A percentile compares a stretch with the other conserved stretches of the same genome.
Evolutionary conservation across 2,888 invertebrate species (phyloP).

Genomic region (Pharmacophagus antenor): DNA sequence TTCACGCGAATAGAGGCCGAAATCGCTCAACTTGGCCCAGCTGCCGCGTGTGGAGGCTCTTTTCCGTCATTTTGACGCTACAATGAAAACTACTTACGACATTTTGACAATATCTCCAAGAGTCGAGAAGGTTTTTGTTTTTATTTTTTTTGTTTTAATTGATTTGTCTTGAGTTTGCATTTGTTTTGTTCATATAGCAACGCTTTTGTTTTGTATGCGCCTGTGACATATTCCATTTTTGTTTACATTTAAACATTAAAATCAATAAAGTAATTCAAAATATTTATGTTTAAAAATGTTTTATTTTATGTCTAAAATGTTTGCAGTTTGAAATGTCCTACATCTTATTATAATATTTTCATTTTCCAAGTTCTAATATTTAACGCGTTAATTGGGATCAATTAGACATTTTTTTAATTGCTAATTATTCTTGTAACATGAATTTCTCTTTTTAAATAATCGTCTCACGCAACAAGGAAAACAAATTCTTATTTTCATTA

Average conservation of each 20-base stretch:
- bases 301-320: too few species aligned
- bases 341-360: too few species aligned
- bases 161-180: conserved; percentile 38
- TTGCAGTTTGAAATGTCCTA: too few species aligned
- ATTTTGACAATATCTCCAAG: conserved; percentile 69
- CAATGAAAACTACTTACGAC: conserved; percentile 66
- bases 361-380: too few species aligned
- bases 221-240: conserved; percentile 24
- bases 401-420: too few species aligned
- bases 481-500: not conserved
- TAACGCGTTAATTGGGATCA: too few species aligned
- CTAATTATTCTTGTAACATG: too few species aligned
- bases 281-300: too few species aligned
- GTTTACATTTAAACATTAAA: too few species aligned
- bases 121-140: conserved; percentile 64
- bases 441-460: too few species aligned
- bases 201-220: conserved; percentile 30
- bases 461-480: too few species aligned
- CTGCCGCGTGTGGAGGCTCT: conserved; percentile 70
- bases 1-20: conserved; percentile 63
- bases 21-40: conserved; percentile 75
- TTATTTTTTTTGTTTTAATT: conserved; percentile 38
- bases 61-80: conserved; percentile 68
- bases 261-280: too few species aligned
- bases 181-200: conserved; percentile 10